phyloP scores from a whole-genome alignment of 1,140 invertebrate species.

The Pristionchus pacificus region DNA sequence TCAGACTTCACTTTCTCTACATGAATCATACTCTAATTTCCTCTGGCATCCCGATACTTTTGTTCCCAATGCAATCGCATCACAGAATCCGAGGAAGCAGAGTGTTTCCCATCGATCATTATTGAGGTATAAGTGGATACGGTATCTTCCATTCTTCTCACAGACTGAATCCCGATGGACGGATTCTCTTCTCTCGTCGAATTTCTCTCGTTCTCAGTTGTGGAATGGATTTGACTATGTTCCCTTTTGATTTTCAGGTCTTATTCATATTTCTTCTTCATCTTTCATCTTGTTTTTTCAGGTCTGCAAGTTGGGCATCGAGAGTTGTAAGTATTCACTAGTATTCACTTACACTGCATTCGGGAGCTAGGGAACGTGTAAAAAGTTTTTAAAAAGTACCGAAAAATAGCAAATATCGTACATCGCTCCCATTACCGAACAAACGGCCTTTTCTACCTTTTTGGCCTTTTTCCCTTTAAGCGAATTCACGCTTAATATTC shows the following conservation, averaged over 20 bases:
- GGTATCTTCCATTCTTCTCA: constrained; percentile 5
- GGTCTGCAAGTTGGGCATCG: constrained; percentile 90
- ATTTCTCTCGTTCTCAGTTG: constrained; percentile 91
- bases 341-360: no score
- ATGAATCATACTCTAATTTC: constrained; percentile 42
- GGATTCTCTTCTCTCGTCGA: constrained; percentile 59
- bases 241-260: constrained; percentile 92
- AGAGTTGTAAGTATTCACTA: constrained; percentile 88
- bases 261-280: no score
- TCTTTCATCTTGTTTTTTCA: no score
- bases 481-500: no score
- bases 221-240: constrained; percentile 93
- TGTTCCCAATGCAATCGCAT: constrained; percentile 45
- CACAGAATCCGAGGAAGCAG: constrained; percentile 44
- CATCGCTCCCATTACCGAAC: no score
- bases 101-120: constrained; percentile 47
- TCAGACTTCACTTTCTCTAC: constrained; percentile 36
- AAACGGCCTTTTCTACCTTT: no score
- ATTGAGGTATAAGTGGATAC: constrained; percentile 17
- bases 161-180: constrained; percentile 37
- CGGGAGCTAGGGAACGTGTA: no score
- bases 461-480: no score
- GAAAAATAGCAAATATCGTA: no score
- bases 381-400: no score
- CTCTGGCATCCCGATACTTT: constrained; percentile 42